Base-by-base conservation (phyloP, 2,888 invertebrate species). In the Napeogenes inachia region DNA sequence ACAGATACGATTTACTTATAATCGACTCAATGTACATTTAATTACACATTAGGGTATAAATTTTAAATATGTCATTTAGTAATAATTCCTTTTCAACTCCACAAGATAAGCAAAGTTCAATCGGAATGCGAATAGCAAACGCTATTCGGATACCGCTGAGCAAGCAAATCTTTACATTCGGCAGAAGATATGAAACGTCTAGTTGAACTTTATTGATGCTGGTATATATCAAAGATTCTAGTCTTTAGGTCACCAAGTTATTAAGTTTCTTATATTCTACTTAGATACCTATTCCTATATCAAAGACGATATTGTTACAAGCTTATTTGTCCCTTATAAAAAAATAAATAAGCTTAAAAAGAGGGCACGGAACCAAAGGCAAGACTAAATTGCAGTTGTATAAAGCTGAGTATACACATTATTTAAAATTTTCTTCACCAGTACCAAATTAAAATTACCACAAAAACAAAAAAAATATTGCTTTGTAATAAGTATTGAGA, bases 151-250 rank as follows among this genome's bases (percentile, higher is more conserved):
- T 65, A 66, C 69, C 72, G 78, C 80, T 77, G 77, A 74, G 76
- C 78, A 81, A 80, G 82, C 82, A 82, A 82, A 82, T 82, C 80
- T 83, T 78, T 75, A 77, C 77, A 80, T 82, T 81, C 80, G 77
- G 71, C 69, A 69, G 70, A 72, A 79, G 79, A 84, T 85, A 85
- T 84, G 82, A 82, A 81, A 77, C 66, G 70, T 71, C 71, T 73
- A 72, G 75, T 75, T 71, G 70, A 71, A 73, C 70, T 75, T 77
- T 79, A 79, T 79, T 78, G 78, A 78, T 76, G 73, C 69, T 68
- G 72, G 68, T 72, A 69, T 70, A 71, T 68, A 72, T 67, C 71
- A 73, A 74, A 72, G 73, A 73, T 71, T 69, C 57, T 50, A 63
- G 67, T 62, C 62, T 75, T 75, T 71, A 74, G 72, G 73, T 75